Conservation (phyloP, 2,797 vertebrate genomes). For the Paratrypauchen microcephalus region DNA sequence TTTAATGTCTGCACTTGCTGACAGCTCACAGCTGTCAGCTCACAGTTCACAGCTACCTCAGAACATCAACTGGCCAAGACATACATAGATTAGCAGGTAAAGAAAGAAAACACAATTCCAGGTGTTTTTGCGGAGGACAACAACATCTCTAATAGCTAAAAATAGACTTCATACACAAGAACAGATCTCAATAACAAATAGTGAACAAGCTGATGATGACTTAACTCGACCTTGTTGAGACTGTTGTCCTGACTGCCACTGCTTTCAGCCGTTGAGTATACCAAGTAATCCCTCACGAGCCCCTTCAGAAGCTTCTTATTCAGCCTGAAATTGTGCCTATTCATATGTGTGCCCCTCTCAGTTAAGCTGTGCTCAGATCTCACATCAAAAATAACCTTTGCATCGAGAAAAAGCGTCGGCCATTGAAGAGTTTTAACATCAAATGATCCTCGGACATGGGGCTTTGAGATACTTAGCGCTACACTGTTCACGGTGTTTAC, state of each 20-base stretch:
- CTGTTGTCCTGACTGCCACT: neutral
- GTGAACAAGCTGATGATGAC: neutral
- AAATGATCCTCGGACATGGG: conserved; percentile 33
- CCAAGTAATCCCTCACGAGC: conserved; percentile 1
- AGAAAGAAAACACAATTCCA: no score
- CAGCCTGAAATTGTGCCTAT: neutral
- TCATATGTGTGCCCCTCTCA: conserved; percentile 12
- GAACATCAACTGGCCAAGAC: no score
- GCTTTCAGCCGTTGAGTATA: neutral
- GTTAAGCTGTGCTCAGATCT: conserved; percentile 14
- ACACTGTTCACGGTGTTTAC: conserved; percentile 30
- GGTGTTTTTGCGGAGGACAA: no score
- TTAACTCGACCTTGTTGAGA: neutral
- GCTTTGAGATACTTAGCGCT: conserved; percentile 24
- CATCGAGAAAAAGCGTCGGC: conserved; percentile 17
- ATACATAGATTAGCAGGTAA: no score
- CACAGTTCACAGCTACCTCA: no score
- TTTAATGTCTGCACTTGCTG: no score
- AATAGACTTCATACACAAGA: neutral
- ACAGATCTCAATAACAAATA: neutral
- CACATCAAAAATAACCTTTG: conserved; percentile 32
- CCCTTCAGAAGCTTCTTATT: conserved; percentile 5
- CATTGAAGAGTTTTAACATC: conserved; percentile 31
- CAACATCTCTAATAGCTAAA: no score
- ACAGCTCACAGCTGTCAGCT: no score